Conservation (phyloP, 2,797 vertebrate genomes). For the Prionace glauca region DNA sequence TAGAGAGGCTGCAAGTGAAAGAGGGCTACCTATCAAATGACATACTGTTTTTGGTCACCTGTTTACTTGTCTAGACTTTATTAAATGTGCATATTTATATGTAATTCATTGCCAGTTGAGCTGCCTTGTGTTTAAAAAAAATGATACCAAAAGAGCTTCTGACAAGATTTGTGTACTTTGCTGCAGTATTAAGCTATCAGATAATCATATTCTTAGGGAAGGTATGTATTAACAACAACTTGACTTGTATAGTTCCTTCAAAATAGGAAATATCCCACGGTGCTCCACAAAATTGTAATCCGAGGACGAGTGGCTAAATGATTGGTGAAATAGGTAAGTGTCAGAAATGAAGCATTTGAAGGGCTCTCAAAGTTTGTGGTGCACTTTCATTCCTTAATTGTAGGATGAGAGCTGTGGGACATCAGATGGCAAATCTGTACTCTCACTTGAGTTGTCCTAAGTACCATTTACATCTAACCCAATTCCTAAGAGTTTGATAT, state of each 20-base stretch:
- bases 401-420: neutral
- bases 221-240: neutral
- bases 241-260: neutral
- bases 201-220: neutral
- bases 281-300: neutral
- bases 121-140: neutral
- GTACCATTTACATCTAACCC: neutral
- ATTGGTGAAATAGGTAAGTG: neutral
- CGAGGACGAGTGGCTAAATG: neutral
- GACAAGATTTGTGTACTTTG: neutral
- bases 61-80: neutral
- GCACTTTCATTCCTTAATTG: neutral
- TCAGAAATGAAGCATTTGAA: neutral
- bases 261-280: neutral
- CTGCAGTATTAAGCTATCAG: neutral
- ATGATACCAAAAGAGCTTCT: neutral
- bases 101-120: neutral
- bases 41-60: neutral
- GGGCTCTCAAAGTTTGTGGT: neutral
- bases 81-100: neutral
- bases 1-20: neutral
- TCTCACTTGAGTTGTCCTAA: neutral
- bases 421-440: neutral
- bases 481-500: neutral
- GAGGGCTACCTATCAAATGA: neutral